Evolutionary conservation across 1,140 invertebrate genomes (phyloP), one percentile per base, ranked within the genome.

Genomic region (Drosophila seguyi): DNA sequence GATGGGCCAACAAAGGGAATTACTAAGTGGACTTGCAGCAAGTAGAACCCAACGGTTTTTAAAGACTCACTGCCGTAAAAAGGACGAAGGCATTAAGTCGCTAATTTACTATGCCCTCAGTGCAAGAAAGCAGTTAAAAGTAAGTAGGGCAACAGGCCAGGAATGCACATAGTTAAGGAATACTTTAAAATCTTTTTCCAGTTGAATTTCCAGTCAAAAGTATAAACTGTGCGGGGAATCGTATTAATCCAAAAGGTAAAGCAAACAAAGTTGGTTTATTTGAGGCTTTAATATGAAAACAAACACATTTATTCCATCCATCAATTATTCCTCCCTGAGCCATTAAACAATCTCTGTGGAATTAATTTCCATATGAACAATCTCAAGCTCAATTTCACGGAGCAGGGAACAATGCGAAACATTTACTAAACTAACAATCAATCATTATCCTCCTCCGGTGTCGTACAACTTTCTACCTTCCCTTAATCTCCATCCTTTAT

Each of bases 51-150:
- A 22, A 20, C 13, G 66, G 20, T 36, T 68, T 69, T 55, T 67
- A 69, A 69, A 36, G 45, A 69, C 38, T 38, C 4, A 27, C 38
- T 27, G 45, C n/a, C 22, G 38, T 63, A 57, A 75, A 48, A 63
- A 56, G 50, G 31, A 38, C 22, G n/a, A 42, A 65, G 47, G 41
- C 63, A 66, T 67, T 62, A 68, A 65, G 62, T 73, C 38, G 61
- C 75, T 88, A 79, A 88, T 88, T 86, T 87, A 55, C 61, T 75
- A 87, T 82, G 79, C 83, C 61, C 65, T 82, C 42, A 27, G 56
- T n/a, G 41, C 52, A 38, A 65, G 56, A 74, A 25, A 6, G 42
- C 18, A 45, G 36, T 55, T 53, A 48, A 47, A 34, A 13, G 42
- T 20, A 57, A 39, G 45, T 5, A 20, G 8, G 13, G 2, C 42